Evolutionary conservation across 2,888 invertebrate genomes (phyloP), one percentile per base, ranked within the genome.

Genomic region (Anodontia alba): DNA sequence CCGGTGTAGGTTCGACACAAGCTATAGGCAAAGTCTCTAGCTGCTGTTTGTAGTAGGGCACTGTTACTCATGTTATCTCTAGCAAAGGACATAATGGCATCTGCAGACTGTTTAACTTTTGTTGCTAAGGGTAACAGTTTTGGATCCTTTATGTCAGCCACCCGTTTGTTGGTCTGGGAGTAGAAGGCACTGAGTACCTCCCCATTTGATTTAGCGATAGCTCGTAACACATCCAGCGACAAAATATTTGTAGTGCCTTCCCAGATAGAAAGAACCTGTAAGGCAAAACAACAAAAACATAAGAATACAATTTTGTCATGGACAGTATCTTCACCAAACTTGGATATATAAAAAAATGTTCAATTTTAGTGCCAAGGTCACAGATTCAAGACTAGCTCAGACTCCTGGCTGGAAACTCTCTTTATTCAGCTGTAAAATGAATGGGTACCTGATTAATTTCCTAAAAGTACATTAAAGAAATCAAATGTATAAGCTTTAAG

Each of bases 211-310:
- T 95, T 95, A 43, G 88, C 90, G 20, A 96, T 91, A 1, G 95
- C 95, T 73, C 96, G 91, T 8, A 96, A 92, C 5, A 96, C 95
- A 89, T 96, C 96, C 46, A 96, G 90, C 0, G 95, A 95, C 51
- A 96, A 91, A 49, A 96, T 95, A 88, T 96, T 96, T 10, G 96
- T 96, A 0, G 96, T 96, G 26, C 96, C 96, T 91, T 96, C 96
- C 96, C 96, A 96, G 78, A 96, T 96, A 23, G 95, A 95, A 43
- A 95, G 91, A 0, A 96, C 95, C 95, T 95, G 77, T 23, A 0
- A 76, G n/a, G 38, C n/a, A n/a, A n/a, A n/a, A n/a, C n/a, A n/a
- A 38, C 7, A 38, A 12, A 38, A 38, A 12, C 38, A 38, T 38
- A 38, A 33, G 20, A 26, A 36, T 15, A 17, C 29, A 17, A 20